Evolutionary conservation across 2,888 invertebrate genomes (phyloP).

Genomic region (Capitulum mitella): DNA sequence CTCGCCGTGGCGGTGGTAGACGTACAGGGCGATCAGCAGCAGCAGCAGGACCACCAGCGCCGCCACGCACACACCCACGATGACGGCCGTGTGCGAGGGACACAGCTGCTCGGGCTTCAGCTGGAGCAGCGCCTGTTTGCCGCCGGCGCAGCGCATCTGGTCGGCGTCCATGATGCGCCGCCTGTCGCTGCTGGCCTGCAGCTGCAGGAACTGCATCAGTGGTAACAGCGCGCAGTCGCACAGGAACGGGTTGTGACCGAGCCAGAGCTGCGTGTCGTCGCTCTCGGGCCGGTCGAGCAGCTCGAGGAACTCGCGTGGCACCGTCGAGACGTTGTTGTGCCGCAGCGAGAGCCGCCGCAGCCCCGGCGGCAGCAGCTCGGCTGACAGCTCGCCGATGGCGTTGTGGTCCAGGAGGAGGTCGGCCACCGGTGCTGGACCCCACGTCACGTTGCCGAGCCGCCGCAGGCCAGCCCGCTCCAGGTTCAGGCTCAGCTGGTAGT

Average conservation of each 20-base stretch:
- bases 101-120: conserved; percentile 27
- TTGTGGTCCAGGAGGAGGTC: conserved; percentile 47
- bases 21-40: conserved; percentile 35
- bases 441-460: conserved; percentile 43
- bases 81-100: conserved; percentile 15
- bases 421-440: conserved; percentile 39
- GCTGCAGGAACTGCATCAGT: conserved; percentile 53
- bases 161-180: conserved; percentile 19
- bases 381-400: conserved; percentile 41
- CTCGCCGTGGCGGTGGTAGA: conserved; percentile 39
- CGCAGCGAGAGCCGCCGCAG: conserved; percentile 49
- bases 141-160: background rate
- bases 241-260: conserved; percentile 60
- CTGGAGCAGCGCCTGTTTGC: background rate
- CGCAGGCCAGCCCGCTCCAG: background rate
- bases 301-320: background rate
- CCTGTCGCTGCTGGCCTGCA: conserved; percentile 38
- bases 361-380: conserved; percentile 25
- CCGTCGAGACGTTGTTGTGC: conserved; percentile 44
- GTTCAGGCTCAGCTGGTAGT: background rate
- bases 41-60: conserved; percentile 34
- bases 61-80: conserved; percentile 30
- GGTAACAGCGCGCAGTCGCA: conserved; percentile 59
- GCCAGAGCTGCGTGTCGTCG: conserved; percentile 42
- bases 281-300: background rate